phyloP scores from a whole-genome alignment of 2,888 invertebrate species.

The Gryllus longicercus region DNA sequence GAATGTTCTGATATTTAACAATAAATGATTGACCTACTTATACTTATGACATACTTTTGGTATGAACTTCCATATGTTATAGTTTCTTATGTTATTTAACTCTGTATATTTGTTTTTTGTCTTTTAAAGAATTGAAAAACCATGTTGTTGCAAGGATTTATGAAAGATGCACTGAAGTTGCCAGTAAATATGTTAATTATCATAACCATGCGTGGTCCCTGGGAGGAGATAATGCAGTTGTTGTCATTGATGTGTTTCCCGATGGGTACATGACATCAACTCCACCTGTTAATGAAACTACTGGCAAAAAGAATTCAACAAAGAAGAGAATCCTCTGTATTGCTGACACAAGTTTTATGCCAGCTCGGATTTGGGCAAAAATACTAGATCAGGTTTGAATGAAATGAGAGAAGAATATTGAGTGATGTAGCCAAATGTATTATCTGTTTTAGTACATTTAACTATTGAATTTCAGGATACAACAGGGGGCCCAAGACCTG shows the following conservation, averaged over 20 bases:
- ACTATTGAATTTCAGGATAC: constrained; percentile 24
- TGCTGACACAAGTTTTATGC: constrained; percentile 55
- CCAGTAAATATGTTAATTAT: constrained; percentile 49
- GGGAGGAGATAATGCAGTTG: constrained; percentile 57
- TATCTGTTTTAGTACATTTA: background rate
- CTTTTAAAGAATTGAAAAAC: constrained; percentile 53
- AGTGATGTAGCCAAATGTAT: background rate
- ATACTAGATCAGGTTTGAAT: constrained; percentile 24
- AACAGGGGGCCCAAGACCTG: constrained; percentile 39
- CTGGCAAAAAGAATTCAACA: constrained; percentile 29
- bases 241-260: constrained; percentile 65
- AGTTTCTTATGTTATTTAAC: background rate
- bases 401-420: background rate
- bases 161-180: constrained; percentile 55
- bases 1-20: background rate
- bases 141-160: constrained; percentile 57
- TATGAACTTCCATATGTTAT: background rate
- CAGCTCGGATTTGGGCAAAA: constrained; percentile 49
- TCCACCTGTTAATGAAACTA: constrained; percentile 43
- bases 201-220: constrained; percentile 53
- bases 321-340: constrained; percentile 63
- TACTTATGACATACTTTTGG: background rate
- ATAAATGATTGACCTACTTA: constrained; percentile 18
- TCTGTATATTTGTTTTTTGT: background rate
- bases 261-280: constrained; percentile 54